phyloP scores from a whole-genome alignment of 2,797 vertebrate genomes.

The Gymnoscopelus braueri region DNA sequence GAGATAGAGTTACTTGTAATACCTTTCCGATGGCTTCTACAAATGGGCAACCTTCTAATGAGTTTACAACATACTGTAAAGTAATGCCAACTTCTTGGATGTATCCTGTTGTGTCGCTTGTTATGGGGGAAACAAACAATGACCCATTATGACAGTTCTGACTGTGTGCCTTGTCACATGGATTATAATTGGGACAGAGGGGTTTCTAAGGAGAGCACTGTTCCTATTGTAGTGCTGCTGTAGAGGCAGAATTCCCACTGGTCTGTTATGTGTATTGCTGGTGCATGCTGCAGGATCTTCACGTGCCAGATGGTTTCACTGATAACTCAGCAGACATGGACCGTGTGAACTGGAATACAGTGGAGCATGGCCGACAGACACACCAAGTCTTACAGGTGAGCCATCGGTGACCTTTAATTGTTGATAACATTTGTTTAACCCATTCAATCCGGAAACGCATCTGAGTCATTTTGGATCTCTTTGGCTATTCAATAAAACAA shows the following conservation, averaged over 20 bases:
- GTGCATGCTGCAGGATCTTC: constrained; percentile 72
- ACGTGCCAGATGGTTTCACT: constrained; percentile 65
- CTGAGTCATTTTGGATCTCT: too few species aligned
- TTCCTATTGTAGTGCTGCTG: constrained; percentile 75
- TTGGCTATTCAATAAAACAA: too few species aligned
- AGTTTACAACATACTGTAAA: constrained; percentile 24
- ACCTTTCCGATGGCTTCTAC: neutral
- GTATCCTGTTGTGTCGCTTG: constrained; percentile 41
- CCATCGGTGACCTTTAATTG: neutral
- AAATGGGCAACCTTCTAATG: constrained; percentile 8
- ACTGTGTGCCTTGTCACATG: constrained; percentile 65
- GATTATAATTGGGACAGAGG: constrained; percentile 72
- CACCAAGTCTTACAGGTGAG: constrained; percentile 89
- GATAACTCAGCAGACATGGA: constrained; percentile 82
- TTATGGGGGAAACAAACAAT: constrained; percentile 71
- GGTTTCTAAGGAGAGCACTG: constrained; percentile 75
- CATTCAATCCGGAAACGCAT: too few species aligned
- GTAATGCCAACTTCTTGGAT: constrained; percentile 44
- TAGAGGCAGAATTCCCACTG: constrained; percentile 71
- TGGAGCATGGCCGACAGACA: constrained; percentile 74
- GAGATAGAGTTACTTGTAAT: neutral
- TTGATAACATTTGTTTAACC: neutral
- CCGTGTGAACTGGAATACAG: constrained; percentile 65
- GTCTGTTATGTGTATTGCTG: constrained; percentile 34
- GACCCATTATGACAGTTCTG: constrained; percentile 61